Conservation (phyloP, 2,113 vertebrate genomes). For the Rhinoptilus africanus region DNA sequence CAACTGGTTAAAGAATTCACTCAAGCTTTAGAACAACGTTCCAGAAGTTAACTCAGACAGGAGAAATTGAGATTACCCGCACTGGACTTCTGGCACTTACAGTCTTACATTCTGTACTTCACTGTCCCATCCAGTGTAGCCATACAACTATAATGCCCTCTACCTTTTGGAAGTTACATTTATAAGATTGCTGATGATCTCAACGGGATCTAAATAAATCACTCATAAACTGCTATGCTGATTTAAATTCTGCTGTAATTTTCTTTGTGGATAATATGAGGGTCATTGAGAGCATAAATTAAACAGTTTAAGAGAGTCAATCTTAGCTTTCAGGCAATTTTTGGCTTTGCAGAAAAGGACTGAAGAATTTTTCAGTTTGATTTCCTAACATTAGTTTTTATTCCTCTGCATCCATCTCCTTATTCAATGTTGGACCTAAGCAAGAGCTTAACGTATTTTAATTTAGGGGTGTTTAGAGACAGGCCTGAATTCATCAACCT, state of each 20-base stretch:
- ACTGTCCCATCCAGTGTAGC: neutral
- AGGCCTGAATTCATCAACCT: neutral
- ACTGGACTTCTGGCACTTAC: neutral
- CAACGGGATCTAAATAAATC: neutral
- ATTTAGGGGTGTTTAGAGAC: neutral
- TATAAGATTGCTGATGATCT: neutral
- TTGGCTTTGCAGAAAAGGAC: neutral
- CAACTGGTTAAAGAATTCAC: neutral
- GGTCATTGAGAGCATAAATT: neutral
- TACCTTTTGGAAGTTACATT: neutral
- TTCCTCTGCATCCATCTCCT: neutral
- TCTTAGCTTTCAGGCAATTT: neutral
- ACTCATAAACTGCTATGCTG: neutral
- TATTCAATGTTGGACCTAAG: neutral
- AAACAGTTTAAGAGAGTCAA: neutral
- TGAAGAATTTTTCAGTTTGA: neutral
- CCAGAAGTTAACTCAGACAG: neutral
- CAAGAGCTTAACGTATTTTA: neutral
- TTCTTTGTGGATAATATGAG: neutral
- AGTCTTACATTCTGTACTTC: neutral
- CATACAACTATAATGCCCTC: neutral
- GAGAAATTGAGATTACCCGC: neutral
- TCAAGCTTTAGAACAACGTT: neutral
- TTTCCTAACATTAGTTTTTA: neutral
- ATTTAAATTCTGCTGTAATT: neutral